Evolutionary conservation across 2,113 vertebrate genomes (phyloP), one percentile per base, ranked within the genome.

Genomic region (Calidris pugnax): DNA sequence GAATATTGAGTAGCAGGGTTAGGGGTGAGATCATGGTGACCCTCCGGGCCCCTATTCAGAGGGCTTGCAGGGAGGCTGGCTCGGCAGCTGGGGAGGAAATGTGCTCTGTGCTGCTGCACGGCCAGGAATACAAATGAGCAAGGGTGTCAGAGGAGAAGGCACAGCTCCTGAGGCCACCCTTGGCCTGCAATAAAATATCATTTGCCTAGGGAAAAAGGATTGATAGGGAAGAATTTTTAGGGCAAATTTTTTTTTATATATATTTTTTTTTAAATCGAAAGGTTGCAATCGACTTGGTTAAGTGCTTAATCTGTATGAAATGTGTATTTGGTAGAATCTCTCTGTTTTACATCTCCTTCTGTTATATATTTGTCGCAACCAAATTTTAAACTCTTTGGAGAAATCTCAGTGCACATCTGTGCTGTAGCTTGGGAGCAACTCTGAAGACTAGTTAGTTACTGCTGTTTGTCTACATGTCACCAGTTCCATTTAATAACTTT

Each of bases 61-160:
- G 62, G 28, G n/a, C 12, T 20, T 68, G 51, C 79, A 74, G 57
- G 8, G 24, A 45, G 43, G 33, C 35, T 72, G 50, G 41, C 50
- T 72, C 0, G 0, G 73, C 3, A 2, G 28, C 64, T 18, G 1
- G 7, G 19, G 35, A 53, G 27, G 37, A 75, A 55, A 26, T n/a
- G 28, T 13, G 20, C 15, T 2, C 57, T n/a, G 67, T 67, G 76
- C 69, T 56, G 24, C 24, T 66, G 24, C 53, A 51, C 32, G 55
- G 47, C 20, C 91, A 74, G 83, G 55, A 86, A 67, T 63, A 67
- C 24, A 43, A 67, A 22, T 26, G 27, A 87, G 32, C 4, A 7
- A 77, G 17, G 24, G 15, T 63, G 35, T 8, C 7, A 17, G 22
- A 68, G 27, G 50, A 60, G 41, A 35, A 71, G 72, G 23, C 39